phyloP scores from a whole-genome alignment of 2,113 vertebrate species.

The Telmatochromis sp. region DNA sequence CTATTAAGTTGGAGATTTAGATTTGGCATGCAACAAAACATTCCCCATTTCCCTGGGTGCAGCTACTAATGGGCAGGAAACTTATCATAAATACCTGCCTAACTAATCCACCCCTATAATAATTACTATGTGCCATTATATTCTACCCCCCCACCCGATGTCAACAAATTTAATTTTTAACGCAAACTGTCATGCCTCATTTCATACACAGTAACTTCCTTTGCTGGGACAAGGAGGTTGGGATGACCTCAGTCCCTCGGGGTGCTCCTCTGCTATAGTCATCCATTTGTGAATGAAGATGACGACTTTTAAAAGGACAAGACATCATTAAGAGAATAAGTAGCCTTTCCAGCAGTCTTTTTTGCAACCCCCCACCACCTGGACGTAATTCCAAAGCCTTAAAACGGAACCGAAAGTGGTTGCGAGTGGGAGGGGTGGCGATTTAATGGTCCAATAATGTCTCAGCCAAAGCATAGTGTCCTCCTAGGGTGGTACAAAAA shows the following conservation, averaged over 20 bases:
- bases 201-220: slow-evolving; percentile 61
- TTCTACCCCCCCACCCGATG: background rate
- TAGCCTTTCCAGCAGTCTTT: slow-evolving; percentile 72
- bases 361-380: slow-evolving; percentile 52
- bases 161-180: slow-evolving; percentile 48
- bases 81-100: slow-evolving; percentile 38
- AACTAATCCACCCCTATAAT: slow-evolving; percentile 19
- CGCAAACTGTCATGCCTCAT: slow-evolving; percentile 32
- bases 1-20: background rate
- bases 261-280: slow-evolving; percentile 56
- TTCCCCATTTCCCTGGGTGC: background rate
- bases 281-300: slow-evolving; percentile 73
- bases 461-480: slow-evolving; percentile 61
- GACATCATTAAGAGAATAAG: slow-evolving; percentile 75
- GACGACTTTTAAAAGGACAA: slow-evolving; percentile 76
- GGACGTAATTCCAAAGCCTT: slow-evolving; percentile 72
- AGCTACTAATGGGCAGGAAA: slow-evolving; percentile 11
- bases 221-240: slow-evolving; percentile 51
- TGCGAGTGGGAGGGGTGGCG: slow-evolving; percentile 55
- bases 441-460: slow-evolving; percentile 75
- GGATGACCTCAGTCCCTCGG: slow-evolving; percentile 67
- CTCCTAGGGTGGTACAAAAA: slow-evolving; percentile 59
- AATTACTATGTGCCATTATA: slow-evolving; percentile 7
- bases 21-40: background rate
- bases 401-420: slow-evolving; percentile 70